Conservation (phyloP, 2,888 invertebrate species). For the Sesia bembeciformis region DNA sequence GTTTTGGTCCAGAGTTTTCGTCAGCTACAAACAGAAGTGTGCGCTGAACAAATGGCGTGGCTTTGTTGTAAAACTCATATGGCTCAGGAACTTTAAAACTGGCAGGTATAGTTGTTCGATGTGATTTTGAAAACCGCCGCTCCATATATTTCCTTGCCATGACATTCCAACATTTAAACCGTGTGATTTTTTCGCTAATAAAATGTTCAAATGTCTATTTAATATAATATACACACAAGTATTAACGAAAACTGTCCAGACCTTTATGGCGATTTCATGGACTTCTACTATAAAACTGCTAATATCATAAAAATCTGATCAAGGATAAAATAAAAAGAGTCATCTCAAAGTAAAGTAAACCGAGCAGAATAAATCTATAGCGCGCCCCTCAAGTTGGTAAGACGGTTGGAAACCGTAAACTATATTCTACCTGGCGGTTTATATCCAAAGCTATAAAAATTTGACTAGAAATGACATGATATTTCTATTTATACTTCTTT, state of each 20-base stretch:
- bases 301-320: too few species aligned
- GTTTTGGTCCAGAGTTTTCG: constrained; percentile 58
- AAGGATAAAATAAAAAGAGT: too few species aligned
- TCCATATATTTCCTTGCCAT: constrained; percentile 75
- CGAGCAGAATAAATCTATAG: constrained; percentile 45
- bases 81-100: constrained; percentile 65
- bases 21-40: constrained; percentile 64
- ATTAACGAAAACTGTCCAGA: too few species aligned
- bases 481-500: background rate
- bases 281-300: too few species aligned
- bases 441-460: background rate
- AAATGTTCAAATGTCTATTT: too few species aligned
- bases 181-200: too few species aligned
- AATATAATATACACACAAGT: too few species aligned
- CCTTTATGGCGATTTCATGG: too few species aligned
- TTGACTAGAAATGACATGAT: constrained; percentile 17
- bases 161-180: constrained; percentile 27
- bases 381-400: constrained; percentile 40
- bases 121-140: constrained; percentile 61
- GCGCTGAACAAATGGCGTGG: constrained; percentile 67
- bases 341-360: constrained; percentile 29
- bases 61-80: constrained; percentile 66
- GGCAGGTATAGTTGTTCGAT: constrained; percentile 61
- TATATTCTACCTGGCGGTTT: constrained; percentile 33
- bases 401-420: constrained; percentile 40